A percentile compares a stretch with the other conserved stretches of the same genome.
phyloP scores from a whole-genome alignment of 2,797 vertebrate species.

The Mormyrops boulengeri region DNA sequence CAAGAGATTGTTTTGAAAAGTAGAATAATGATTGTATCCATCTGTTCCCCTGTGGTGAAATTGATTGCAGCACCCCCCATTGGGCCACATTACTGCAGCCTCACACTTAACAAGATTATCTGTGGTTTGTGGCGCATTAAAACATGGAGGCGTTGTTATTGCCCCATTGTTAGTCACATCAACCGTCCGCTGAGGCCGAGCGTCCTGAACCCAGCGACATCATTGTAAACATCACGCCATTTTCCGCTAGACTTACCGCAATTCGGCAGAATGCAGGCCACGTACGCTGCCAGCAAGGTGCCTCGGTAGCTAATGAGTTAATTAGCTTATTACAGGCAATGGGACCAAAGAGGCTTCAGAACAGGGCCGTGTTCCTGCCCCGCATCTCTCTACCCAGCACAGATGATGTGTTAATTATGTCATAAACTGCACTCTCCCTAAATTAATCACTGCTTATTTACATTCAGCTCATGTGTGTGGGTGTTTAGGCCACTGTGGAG shows the following conservation, averaged over 20 bases:
- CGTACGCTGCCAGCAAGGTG: neutral
- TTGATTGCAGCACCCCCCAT: neutral
- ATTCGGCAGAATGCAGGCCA: neutral
- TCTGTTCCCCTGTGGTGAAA: constrained; percentile 17
- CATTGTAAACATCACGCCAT: neutral
- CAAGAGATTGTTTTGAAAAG: neutral
- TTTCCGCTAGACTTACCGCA: neutral
- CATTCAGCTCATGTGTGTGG: neutral
- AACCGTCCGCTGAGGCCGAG: neutral
- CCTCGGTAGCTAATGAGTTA: neutral
- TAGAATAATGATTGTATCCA: constrained; percentile 8
- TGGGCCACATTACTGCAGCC: constrained; percentile 4
- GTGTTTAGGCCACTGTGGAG: neutral
- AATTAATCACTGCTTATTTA: neutral
- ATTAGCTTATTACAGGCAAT: neutral
- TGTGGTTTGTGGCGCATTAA: neutral
- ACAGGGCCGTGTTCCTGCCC: neutral
- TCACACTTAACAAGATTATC: constrained; percentile 10
- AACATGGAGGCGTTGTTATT: neutral
- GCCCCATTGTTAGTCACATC: neutral
- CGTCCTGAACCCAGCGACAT: neutral
- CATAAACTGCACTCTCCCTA: neutral
- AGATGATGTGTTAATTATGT: neutral
- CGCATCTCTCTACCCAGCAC: neutral
- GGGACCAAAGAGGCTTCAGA: neutral